A percentile compares a stretch with the other conserved stretches of the same genome.
These are phyloP conservation scores for Crossoptilon crossoptilon DNA, from an alignment of 2,797 vertebrate species.

Conservation along the genomic window DNA sequence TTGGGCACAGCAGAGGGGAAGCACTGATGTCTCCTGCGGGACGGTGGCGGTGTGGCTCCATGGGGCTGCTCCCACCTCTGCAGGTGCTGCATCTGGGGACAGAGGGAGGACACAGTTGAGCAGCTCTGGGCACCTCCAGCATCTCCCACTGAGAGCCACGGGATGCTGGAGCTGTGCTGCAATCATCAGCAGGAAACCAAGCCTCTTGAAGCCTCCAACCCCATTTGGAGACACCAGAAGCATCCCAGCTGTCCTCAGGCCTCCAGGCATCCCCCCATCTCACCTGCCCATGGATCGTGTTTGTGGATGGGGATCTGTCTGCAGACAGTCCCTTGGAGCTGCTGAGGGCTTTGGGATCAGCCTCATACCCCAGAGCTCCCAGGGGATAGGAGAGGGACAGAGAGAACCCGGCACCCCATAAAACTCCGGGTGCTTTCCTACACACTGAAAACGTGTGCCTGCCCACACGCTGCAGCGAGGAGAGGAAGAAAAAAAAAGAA, in stretches of 20 bases:
- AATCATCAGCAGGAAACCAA: background rate
- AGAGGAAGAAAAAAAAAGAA: background rate
- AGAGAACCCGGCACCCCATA: background rate
- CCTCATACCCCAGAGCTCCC: fast-evolving
- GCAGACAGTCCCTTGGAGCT: background rate
- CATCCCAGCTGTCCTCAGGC: background rate
- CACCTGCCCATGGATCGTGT: background rate
- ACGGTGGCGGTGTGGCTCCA: background rate
- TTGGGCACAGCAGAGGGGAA: background rate
- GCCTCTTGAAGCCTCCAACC: background rate
- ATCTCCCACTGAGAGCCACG: background rate
- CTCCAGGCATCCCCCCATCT: background rate
- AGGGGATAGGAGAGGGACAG: background rate
- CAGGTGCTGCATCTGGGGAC: constrained; percentile 18
- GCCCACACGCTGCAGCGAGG: fast-evolving
- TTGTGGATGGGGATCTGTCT: background rate
- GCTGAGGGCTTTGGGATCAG: background rate
- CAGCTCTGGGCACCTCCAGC: background rate
- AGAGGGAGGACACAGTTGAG: background rate
- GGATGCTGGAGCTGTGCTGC: background rate
- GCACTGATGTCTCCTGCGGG: background rate
- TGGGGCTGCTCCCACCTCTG: background rate
- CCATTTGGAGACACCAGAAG: background rate
- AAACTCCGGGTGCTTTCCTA: background rate
- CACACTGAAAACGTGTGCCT: background rate